Evolutionary conservation across 1,140 invertebrate genomes (phyloP), one percentile per base, ranked within the genome.

Genomic region (Pseudomyrmex concolor): DNA sequence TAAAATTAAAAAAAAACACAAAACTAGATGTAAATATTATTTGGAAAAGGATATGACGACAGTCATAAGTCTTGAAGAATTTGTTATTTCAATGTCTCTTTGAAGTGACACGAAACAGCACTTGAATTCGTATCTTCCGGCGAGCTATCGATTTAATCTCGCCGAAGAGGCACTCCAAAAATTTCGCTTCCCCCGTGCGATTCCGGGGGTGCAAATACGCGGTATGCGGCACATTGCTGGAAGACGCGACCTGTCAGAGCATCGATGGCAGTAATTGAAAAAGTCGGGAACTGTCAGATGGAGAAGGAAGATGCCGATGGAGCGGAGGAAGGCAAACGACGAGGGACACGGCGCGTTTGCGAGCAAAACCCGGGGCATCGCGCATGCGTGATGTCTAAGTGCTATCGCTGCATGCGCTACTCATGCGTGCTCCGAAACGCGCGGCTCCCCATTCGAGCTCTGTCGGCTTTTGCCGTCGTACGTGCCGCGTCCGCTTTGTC

Each of bases 331-430:
- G 72, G 73, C 80, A 84, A 88, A 34, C 51, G 34, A 83, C 84
- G 70, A 68, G 85, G 85, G 83, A 85, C 84, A 84, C 67, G 89
- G 88, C 87, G 90, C 88, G 89, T 34, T 34, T 83, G 86, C 34
- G 81, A 76, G 63, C 22, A n/a, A 51, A 25, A 48, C 73, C 80
- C 84, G 89, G 91, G 90, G 89, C 91, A 91, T 86, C 70, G 89
- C 91, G 91, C 91, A 91, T 90, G 90, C 91, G 91, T 89, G 80
- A 76, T 76, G 86, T 83, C 83, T 86, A 88, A 86, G 82, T 86
- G 62, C 80, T 89, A 83, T 88, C 88, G 78, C 82, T 77, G 78
- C 82, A 89, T 83, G 67, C 81, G 59, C 62, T 71, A 71, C 67
- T 86, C 83, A 80, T 74, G 81, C 86, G 59, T 87, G 77, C 87